Percentiles rank a stretch among this genome's conserved stretches.
phyloP scores from a whole-genome alignment of 2,888 invertebrate genomes.

The Iphiclides podalirius region DNA sequence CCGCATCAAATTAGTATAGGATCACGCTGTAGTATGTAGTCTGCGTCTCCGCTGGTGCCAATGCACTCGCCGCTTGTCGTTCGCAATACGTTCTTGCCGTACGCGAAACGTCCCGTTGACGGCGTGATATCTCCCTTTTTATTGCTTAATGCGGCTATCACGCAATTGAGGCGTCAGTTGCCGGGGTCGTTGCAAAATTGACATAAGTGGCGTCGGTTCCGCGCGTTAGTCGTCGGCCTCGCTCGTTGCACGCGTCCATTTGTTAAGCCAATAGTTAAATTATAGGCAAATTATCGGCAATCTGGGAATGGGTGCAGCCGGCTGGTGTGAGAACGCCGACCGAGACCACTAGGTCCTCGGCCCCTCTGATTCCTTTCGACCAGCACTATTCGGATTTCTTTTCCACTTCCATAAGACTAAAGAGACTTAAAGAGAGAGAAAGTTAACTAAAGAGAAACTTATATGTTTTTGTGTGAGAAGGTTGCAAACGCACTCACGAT shows the following conservation, averaged over 20 bases:
- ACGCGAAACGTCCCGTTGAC: not conserved
- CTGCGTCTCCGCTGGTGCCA: too few relatives aligned
- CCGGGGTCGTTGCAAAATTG: not conserved
- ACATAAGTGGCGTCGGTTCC: not conserved
- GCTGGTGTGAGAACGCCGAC: not conserved
- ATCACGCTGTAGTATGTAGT: too few relatives aligned
- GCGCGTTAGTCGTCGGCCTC: conserved; percentile 1
- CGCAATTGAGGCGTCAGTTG: not conserved
- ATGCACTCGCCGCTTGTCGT: too few relatives aligned
- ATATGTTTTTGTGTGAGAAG: too few relatives aligned
- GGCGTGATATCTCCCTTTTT: not conserved
- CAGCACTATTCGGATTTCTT: too few relatives aligned
- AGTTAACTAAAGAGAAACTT: too few relatives aligned
- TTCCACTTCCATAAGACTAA: too few relatives aligned
- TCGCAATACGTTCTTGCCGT: too few relatives aligned
- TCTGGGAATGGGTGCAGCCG: not conserved
- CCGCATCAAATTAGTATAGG: too few relatives aligned
- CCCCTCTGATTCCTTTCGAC: not conserved
- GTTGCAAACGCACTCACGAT: too few relatives aligned
- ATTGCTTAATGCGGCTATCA: not conserved
- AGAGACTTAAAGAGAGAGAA: too few relatives aligned
- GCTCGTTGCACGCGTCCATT: conserved; percentile 3
- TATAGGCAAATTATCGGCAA: conserved; percentile 9
- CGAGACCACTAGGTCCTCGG: not conserved
- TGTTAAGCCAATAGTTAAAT: conserved; percentile 16